Evolutionary conservation across 37 sponge, comb jelly and placozoan genomes (phyloP), one percentile per base, ranked within the genome.

Genomic region (Ephydatia muelleri): DNA sequence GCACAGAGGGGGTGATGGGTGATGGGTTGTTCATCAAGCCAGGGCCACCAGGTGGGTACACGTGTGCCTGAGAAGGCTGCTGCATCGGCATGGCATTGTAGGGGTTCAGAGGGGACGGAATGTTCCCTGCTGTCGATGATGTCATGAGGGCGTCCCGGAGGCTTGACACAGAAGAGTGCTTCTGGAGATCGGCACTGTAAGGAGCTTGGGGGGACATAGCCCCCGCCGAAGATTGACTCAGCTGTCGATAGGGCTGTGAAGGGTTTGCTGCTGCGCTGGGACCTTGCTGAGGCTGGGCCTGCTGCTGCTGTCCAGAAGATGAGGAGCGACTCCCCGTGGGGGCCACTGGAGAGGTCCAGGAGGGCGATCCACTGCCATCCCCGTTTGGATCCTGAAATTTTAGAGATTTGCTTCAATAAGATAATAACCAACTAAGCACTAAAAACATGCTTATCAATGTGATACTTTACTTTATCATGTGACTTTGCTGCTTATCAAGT

Each of bases 111-210:
- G 28, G 70, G 13, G 77, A 25, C 65, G 76, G 65, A 6, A 9
- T 43, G 43, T 43, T 43, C 6, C 6, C 6, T 3, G 3, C 6
- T 3, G 6, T 6, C 12, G 82, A 22, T 23, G 81, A 38, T 12
- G 82, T 26, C 3, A 82, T 35, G 4, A 89, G 81, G 73, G 84
- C 89, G 67, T 89, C 89, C 3, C 84, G 75, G 9, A 89, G 84
- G 65, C 84, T 89, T 21, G 89, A 89, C 0, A 89, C 82, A 19
- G 89, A 89, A 14, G 76, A 23, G n/a, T 79, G 68, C 67, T 89
- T 89, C 64, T 77, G 32, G 1, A 84, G 67, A n/a, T 84, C 85
- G 29, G 74, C 49, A 22, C 73, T 75, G 21, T 30, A 82, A 12
- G 72, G 82, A 0, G 72, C 39, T 22, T 43, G 72, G 0, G 82